Base-by-base conservation (phyloP, 2,113 vertebrate genomes). In the Lasiurus cinereus region DNA sequence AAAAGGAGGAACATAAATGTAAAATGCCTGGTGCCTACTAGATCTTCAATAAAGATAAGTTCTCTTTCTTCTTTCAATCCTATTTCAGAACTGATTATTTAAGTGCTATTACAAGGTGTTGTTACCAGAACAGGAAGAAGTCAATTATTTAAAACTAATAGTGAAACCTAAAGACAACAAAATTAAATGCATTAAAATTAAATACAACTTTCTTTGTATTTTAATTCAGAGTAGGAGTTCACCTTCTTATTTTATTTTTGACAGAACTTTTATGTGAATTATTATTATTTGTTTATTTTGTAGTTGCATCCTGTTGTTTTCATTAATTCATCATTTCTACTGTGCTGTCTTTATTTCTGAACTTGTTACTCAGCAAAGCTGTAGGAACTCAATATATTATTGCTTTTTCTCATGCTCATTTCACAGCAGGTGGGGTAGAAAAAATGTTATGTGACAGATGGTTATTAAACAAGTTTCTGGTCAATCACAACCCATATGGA, bases 391-490 rank as follows among this genome's bases (percentile, higher is more conserved):
- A 88, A 67, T 72, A 88, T 43, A 52, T 74, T 95, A 76, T 86
- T 89, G 31, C 73, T 48, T 82, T 93, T 88, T 83, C 13, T 88
- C 73, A 91, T 94, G 83, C 39, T 95, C 87, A 93, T 96, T 94
- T 96, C 56, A 84, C 11, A 83, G 79, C 83, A 96, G 83, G 92
- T 95, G 83, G 91, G 46, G 54, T 94, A 94, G 73, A 84, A 88
- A 95, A 89, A 87, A 95, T 56, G 33, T 64, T 94, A n/a, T 43
- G 56, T 78, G 70, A 91, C 91, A 97, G 93, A 95, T 93, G 87
- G 89, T 93, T 96, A 96, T 93, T 97, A 96, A 96, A 69, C 46
- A 93, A 89, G 52, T 91, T 97, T 10, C 72, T 96, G 91, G 89
- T 89, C 93, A 95, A 29, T 97, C 83, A 93, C 79, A 96, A 72